A percentile compares a stretch with the other conserved stretches of the same genome.
Conservation (phyloP, 2,797 vertebrate species). For the Emydoidea blandingii region DNA sequence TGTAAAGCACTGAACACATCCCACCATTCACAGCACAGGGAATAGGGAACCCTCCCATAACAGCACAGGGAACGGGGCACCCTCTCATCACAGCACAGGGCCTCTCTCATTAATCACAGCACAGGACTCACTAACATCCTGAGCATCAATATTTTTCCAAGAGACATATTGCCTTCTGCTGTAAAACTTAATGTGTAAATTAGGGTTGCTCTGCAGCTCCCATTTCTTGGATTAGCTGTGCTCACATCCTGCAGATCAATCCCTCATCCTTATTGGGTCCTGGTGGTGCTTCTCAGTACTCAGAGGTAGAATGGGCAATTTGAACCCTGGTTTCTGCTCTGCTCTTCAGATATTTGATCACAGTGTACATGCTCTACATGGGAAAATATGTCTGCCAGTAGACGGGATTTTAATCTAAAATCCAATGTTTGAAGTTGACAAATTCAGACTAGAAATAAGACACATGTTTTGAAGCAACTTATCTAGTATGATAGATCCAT, state of each 20-base stretch:
- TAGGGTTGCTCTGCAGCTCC: neutral
- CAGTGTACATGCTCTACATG: accelerated
- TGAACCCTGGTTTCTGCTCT: neutral
- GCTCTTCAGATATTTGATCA: neutral
- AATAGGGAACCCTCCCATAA: neutral
- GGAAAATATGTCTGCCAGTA: neutral
- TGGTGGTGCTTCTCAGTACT: neutral
- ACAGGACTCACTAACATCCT: neutral
- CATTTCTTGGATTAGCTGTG: neutral
- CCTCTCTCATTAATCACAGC: neutral
- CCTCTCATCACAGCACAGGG: neutral
- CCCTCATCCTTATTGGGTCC: neutral
- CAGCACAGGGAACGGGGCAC: neutral
- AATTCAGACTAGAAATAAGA: neutral
- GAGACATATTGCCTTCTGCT: neutral
- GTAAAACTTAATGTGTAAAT: neutral
- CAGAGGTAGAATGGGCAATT: neutral
- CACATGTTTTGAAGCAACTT: neutral
- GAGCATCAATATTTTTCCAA: neutral
- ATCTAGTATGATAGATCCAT: neutral
- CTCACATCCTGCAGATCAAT: neutral
- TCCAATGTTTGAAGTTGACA: neutral
- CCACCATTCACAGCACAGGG: accelerated
- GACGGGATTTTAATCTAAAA: neutral
- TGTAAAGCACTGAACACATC: neutral